Conservation (phyloP, 2,888 invertebrate species). For the Leucania comma region DNA sequence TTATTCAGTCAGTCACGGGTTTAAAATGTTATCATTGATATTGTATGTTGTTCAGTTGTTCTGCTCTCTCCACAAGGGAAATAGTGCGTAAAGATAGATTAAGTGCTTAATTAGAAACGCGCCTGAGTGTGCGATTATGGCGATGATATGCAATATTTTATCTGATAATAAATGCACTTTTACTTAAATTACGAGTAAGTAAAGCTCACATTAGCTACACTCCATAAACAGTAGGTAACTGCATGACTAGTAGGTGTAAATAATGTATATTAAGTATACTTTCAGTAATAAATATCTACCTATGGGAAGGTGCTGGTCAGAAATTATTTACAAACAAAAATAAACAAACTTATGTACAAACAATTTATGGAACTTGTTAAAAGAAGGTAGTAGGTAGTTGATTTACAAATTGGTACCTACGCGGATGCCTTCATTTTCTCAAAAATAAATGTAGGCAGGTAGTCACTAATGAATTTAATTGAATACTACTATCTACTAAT, state of each 20-base stretch:
- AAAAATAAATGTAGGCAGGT: neutral
- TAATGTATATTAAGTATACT: neutral
- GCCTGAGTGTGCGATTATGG: slow-evolving; percentile 46
- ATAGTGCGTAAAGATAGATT: slow-evolving; percentile 56
- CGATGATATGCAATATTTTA: slow-evolving; percentile 52
- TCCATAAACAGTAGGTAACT: neutral
- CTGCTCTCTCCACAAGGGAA: slow-evolving; percentile 47
- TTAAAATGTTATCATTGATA: slow-evolving; percentile 26
- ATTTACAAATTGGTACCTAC: slow-evolving; percentile 1
- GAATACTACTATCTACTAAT: slow-evolving; percentile 5
- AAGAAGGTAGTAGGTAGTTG: neutral
- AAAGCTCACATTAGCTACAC: slow-evolving; percentile 1
- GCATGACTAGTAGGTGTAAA: neutral
- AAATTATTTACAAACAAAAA: neutral
- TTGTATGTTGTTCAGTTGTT: slow-evolving; percentile 24
- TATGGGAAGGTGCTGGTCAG: neutral
- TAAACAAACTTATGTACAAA: neutral
- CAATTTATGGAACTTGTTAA: neutral
- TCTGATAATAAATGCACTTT: slow-evolving; percentile 49
- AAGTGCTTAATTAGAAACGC: slow-evolving; percentile 51
- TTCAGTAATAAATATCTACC: neutral
- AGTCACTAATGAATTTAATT: neutral
- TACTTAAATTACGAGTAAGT: slow-evolving; percentile 20
- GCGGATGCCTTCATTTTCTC: neutral
- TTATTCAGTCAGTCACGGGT: neutral